Conservation (phyloP, 64 coral and sea anemone genomes). For the Montipora foliosa region DNA sequence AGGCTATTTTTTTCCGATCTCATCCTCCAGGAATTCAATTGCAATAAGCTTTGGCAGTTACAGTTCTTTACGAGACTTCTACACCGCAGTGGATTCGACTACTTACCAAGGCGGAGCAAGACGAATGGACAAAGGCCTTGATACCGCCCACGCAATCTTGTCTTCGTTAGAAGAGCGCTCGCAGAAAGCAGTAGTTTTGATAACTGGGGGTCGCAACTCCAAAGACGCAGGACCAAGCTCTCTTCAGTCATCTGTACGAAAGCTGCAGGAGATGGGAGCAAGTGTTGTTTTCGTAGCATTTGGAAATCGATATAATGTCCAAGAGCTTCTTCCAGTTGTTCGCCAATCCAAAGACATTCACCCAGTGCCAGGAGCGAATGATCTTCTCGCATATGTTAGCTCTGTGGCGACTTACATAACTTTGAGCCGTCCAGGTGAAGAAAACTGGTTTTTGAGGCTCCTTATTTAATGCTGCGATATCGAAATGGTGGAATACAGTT, state of each 20-base stretch:
- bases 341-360: conserved; percentile 52
- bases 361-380: conserved; percentile 2
- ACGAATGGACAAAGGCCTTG: conserved; percentile 73
- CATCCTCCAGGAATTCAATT: neutral
- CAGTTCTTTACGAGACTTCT: neutral
- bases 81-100: conserved; percentile 18
- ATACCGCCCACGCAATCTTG: conserved; percentile 47
- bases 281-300: conserved; percentile 61
- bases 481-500: no score
- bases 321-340: conserved; percentile 49
- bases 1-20: neutral
- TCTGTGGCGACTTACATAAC: conserved; percentile 29
- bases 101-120: conserved; percentile 36
- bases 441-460: neutral
- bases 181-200: conserved; percentile 55
- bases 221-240: conserved; percentile 4
- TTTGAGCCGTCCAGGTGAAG: conserved; percentile 9
- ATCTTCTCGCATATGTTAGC: conserved; percentile 19
- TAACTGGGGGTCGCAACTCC: conserved; percentile 43
- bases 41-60: conserved; percentile 37
- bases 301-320: conserved; percentile 11
- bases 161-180: neutral
- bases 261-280: conserved; percentile 25
- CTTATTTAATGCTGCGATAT: no score
- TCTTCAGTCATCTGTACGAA: conserved; percentile 29